Conservation (phyloP, 2,888 invertebrate genomes). For the Thymelicus acteon region DNA sequence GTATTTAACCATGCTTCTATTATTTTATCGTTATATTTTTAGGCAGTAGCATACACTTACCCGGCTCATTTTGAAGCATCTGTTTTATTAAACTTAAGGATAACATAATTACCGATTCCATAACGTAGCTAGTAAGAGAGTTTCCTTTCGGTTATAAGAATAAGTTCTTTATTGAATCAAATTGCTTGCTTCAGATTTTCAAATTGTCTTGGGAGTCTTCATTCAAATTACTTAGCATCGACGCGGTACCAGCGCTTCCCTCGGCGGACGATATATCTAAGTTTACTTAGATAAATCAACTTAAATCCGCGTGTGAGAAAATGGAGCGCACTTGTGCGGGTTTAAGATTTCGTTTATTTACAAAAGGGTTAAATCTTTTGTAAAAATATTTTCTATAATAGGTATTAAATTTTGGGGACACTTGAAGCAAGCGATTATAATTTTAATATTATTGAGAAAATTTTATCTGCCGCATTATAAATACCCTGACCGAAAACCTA, state of each 20-base stretch:
- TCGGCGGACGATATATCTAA: conserved; percentile 24
- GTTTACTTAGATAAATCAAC: conserved; percentile 13
- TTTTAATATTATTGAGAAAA: no score
- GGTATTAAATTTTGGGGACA: not conserved
- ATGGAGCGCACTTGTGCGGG: not conserved
- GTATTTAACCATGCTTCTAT: no score
- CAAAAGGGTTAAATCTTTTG: no score
- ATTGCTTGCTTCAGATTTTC: conserved; percentile 16
- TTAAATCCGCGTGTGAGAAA: not conserved
- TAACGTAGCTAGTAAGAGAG: no score
- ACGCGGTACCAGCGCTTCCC: conserved; percentile 18
- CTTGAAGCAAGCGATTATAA: not conserved
- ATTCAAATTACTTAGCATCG: conserved; percentile 8
- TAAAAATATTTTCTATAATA: no score
- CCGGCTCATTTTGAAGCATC: no score
- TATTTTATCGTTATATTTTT: no score
- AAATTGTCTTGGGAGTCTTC: conserved; percentile 19
- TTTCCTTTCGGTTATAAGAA: not conserved
- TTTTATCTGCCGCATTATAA: no score
- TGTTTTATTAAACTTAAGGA: no score
- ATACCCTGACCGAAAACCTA: no score
- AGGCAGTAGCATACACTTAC: no score
- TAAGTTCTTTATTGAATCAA: conserved; percentile 8
- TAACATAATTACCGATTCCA: no score
- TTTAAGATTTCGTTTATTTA: not conserved